phyloP scores from a whole-genome alignment of 1,140 invertebrate genomes.

The Laupala kohalensis region DNA sequence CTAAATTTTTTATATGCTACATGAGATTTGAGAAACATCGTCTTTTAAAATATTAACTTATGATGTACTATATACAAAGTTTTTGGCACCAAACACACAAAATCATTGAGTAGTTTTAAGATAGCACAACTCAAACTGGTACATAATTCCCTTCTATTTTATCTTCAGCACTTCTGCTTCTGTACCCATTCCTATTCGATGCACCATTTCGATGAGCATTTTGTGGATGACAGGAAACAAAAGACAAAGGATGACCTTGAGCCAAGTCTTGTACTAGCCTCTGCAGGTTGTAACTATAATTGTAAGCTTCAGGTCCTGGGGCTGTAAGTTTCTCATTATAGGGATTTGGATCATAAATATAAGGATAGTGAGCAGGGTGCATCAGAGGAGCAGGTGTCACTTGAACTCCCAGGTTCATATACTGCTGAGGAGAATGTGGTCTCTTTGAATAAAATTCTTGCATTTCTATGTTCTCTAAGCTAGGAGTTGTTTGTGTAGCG shows the following conservation, averaged over 20 bases:
- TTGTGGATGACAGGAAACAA: background rate
- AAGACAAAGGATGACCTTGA: background rate
- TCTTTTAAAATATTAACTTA: no score
- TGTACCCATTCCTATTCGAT: background rate
- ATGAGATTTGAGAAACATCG: no score
- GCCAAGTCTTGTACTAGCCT: background rate
- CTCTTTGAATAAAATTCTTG: background rate
- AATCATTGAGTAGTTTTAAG: no score
- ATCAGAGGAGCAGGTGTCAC: background rate
- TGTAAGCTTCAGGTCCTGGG: background rate
- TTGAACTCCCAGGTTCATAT: background rate
- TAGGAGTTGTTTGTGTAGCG: slow-evolving; percentile 6
- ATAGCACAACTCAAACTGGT: no score
- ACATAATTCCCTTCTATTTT: background rate
- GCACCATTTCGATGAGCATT: background rate
- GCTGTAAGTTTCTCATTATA: background rate
- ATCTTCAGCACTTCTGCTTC: background rate
- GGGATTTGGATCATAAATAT: background rate
- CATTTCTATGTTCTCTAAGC: background rate
- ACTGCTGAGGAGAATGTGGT: background rate
- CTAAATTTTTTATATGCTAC: no score
- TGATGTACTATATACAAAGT: no score
- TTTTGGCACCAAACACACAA: no score
- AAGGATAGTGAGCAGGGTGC: background rate
- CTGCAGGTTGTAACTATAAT: background rate